Conservation (phyloP, 2,797 vertebrate genomes). For the Channallabes apus region DNA sequence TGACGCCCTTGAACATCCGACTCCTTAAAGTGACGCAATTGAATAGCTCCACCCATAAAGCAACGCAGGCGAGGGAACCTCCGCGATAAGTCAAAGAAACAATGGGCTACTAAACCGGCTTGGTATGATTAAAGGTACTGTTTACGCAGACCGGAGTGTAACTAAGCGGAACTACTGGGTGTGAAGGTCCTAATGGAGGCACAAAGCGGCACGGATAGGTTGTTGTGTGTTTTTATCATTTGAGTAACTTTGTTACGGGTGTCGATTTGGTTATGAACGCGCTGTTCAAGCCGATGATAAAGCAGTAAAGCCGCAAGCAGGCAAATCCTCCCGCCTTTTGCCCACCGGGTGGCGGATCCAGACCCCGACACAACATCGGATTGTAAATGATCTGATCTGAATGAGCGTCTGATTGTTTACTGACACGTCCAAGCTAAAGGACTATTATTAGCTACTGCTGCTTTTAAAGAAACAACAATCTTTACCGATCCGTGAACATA, state of each 20-base stretch:
- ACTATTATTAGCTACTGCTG: neutral
- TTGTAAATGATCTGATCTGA: no score
- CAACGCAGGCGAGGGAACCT: slow-evolving; percentile 53
- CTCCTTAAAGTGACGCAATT: slow-evolving; percentile 58
- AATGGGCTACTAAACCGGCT: neutral
- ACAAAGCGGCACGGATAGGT: neutral
- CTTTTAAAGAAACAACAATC: neutral
- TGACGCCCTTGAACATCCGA: slow-evolving; percentile 21
- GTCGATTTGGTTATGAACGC: neutral
- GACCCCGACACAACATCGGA: neutral
- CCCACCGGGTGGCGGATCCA: no score
- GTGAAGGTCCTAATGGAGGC: neutral
- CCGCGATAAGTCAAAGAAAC: slow-evolving; percentile 27
- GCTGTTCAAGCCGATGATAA: neutral
- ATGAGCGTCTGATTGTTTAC: no score
- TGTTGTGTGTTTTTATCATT: neutral
- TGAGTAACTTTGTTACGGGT: neutral
- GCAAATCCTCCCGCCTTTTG: neutral
- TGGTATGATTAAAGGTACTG: neutral
- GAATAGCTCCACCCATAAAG: slow-evolving; percentile 60
- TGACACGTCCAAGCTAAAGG: neutral
- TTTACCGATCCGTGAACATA: neutral
- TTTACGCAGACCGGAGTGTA: neutral
- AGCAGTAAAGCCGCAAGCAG: neutral
- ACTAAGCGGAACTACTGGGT: neutral